Evolutionary conservation across 2,888 invertebrate species (phyloP).

Genomic region (Agrilus mali): DNA sequence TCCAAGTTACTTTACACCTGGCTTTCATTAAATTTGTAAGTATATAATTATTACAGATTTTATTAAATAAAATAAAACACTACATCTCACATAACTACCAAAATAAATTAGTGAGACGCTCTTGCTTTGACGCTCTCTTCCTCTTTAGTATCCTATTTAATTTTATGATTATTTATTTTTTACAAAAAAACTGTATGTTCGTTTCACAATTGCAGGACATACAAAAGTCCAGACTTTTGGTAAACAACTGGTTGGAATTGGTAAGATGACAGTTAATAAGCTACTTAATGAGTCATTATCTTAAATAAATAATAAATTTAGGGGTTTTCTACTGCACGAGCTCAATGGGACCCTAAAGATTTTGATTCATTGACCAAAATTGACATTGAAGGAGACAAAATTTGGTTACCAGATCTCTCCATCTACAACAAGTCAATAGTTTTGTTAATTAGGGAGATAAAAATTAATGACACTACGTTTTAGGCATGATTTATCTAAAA

Average conservation of each 20-base stretch:
- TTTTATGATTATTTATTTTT: no score
- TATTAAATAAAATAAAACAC: no score
- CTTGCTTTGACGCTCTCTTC: no score
- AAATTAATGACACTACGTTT: neutral
- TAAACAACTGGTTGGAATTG: slow-evolving; percentile 44
- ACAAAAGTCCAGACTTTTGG: neutral
- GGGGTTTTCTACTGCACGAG: slow-evolving; percentile 49
- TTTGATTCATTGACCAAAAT: slow-evolving; percentile 50
- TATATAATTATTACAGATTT: no score
- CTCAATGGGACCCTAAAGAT: slow-evolving; percentile 57
- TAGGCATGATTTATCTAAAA: neutral
- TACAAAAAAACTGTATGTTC: no score
- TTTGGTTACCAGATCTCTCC: slow-evolving; percentile 69
- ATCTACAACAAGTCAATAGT: slow-evolving; percentile 52
- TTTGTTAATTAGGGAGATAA: neutral
- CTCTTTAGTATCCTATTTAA: no score
- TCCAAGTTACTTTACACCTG: no score
- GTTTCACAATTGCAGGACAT: no score
- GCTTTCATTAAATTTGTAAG: no score
- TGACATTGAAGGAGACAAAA: slow-evolving; percentile 50
- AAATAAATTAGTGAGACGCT: no score
- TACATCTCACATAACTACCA: no score
- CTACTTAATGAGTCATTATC: neutral
- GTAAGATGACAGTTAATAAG: no score
- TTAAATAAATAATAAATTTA: slow-evolving; percentile 28